phyloP scores from a whole-genome alignment of 2,797 vertebrate genomes.

The Chelmon rostratus region DNA sequence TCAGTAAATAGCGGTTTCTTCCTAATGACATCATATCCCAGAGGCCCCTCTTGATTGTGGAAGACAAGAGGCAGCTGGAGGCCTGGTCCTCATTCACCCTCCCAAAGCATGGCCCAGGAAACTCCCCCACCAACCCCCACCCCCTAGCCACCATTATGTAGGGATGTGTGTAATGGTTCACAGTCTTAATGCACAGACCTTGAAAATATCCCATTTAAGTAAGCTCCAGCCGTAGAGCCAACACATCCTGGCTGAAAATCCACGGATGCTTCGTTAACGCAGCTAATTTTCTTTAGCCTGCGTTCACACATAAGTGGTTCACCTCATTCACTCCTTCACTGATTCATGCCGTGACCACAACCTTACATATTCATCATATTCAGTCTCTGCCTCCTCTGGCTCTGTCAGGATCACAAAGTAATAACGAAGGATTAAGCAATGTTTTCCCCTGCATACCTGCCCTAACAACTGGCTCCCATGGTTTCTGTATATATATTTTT shows the following conservation, averaged over 20 bases:
- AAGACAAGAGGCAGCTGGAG: slow-evolving; percentile 65
- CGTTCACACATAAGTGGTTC: slow-evolving; percentile 11
- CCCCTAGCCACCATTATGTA: slow-evolving; percentile 20
- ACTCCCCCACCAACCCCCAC: slow-evolving; percentile 30
- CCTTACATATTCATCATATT: background rate
- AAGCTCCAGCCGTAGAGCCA: slow-evolving; percentile 33
- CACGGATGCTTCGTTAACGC: background rate
- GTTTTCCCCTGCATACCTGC: slow-evolving; percentile 41
- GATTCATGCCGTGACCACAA: slow-evolving; percentile 15
- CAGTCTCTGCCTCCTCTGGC: slow-evolving; percentile 15
- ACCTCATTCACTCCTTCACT: slow-evolving; percentile 11
- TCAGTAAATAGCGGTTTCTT: slow-evolving; percentile 42
- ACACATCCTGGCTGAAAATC: slow-evolving; percentile 10
- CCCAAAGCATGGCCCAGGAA: slow-evolving; percentile 49
- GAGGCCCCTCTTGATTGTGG: slow-evolving; percentile 51
- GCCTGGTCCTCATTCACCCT: slow-evolving; percentile 60
- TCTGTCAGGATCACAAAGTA: slow-evolving; percentile 47
- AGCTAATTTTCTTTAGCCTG: background rate
- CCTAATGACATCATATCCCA: slow-evolving; percentile 48
- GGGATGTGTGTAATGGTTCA: slow-evolving; percentile 42
- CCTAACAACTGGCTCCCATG: slow-evolving; percentile 26
- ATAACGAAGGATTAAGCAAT: slow-evolving; percentile 55
- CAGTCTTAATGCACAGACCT: slow-evolving; percentile 58
- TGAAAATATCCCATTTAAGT: slow-evolving; percentile 25
- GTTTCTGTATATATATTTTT: background rate